These are phyloP conservation scores for Rhynchophorus ferrugineus DNA, from an alignment of 1,140 invertebrate genomes.

Conservation along the genomic window DNA sequence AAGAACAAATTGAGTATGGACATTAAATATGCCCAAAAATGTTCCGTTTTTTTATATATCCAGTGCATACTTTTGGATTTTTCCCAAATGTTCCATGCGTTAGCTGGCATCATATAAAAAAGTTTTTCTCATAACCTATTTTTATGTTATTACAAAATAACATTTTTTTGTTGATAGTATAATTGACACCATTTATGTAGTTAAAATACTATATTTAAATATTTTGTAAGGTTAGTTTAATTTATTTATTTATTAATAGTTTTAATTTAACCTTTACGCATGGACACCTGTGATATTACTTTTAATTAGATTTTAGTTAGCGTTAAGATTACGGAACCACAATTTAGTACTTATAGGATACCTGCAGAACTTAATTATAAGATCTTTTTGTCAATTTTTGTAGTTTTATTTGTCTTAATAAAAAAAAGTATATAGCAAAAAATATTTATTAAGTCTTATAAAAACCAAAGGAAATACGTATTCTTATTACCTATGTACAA, in stretches of 20 bases:
- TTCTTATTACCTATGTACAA: background rate
- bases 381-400: background rate
- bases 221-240: conserved; percentile 3
- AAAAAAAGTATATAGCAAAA: background rate
- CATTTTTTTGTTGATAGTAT: conserved; percentile 12
- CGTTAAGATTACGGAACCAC: background rate
- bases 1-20: conserved; percentile 27
- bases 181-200: conserved; percentile 1
- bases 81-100: conserved; percentile 1
- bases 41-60: conserved; percentile 7
- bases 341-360: background rate
- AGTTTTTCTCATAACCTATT: background rate
- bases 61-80: conserved; percentile 5
- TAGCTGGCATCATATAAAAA: conserved; percentile 3
- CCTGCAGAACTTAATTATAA: conserved; percentile 1
- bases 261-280: background rate
- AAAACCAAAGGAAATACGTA: background rate
- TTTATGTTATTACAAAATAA: conserved; percentile 15
- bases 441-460: background rate
- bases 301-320: background rate
- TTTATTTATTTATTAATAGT: background rate
- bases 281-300: conserved; percentile 3
- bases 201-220: conserved; percentile 5
- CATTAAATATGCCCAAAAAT: conserved; percentile 10
- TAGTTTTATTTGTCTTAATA: background rate